Evolutionary conservation across 2,888 invertebrate species (phyloP).

Genomic region (Diploptera punctata): DNA sequence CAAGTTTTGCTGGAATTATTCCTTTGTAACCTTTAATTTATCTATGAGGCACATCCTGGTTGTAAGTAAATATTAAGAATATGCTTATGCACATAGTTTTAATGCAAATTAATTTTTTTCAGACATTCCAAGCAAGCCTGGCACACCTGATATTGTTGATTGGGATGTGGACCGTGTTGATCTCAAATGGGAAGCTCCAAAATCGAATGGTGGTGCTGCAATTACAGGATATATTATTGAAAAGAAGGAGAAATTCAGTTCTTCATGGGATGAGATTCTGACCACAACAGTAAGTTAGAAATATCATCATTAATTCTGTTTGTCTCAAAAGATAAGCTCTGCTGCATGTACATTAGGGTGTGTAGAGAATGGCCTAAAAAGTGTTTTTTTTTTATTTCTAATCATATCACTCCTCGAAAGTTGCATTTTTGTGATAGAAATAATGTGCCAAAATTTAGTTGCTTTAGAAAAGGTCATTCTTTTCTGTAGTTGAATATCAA

Average conservation of each 20-base stretch:
- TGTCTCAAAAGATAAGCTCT: background rate
- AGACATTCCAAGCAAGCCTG: constrained; percentile 87
- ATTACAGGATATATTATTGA: constrained; percentile 89
- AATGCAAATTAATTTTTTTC: constrained; percentile 35
- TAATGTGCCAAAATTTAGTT: no score
- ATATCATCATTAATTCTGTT: background rate
- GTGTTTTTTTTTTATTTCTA: no score
- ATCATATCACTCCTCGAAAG: no score
- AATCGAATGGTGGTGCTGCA: constrained; percentile 78
- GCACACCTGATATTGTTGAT: constrained; percentile 83
- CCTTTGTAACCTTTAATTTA: no score
- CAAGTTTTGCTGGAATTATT: no score
- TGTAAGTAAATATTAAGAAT: no score
- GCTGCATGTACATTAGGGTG: background rate
- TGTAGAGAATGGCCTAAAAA: background rate
- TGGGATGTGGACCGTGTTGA: constrained; percentile 91
- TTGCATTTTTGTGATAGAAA: no score
- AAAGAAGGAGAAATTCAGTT: constrained; percentile 82
- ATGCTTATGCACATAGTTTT: no score
- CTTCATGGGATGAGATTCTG: constrained; percentile 81
- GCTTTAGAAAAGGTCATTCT: no score
- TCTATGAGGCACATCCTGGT: no score
- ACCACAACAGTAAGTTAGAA: constrained; percentile 68
- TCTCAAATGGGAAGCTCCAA: constrained; percentile 82
- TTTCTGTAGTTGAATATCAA: no score